These are phyloP conservation scores for Oconnorella tubifera DNA, from an alignment of 2,888 invertebrate species.

Conservation along the genomic window DNA sequence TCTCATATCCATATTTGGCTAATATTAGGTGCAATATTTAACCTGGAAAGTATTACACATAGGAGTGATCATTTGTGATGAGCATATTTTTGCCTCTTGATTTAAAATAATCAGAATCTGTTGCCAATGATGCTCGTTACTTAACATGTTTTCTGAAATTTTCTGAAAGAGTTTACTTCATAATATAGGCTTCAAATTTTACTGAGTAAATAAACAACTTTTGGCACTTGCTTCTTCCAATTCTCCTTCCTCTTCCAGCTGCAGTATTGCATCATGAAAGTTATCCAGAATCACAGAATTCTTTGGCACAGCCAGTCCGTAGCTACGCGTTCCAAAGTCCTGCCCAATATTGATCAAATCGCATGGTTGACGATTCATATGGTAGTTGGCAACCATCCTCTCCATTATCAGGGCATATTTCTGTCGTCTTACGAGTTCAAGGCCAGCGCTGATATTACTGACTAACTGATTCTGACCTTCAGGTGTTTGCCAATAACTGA, in stretches of 20 bases:
- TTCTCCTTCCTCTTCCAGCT: slow-evolving; percentile 12
- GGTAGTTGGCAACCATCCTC: slow-evolving; percentile 2
- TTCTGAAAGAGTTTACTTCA: too few relatives aligned
- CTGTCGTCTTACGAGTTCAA: background rate
- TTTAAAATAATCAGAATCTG: too few relatives aligned
- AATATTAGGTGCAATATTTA: too few relatives aligned
- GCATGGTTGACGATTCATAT: slow-evolving; percentile 13
- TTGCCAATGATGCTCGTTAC: too few relatives aligned
- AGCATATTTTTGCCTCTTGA: too few relatives aligned
- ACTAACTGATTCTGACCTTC: background rate
- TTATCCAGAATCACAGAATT: slow-evolving; percentile 6
- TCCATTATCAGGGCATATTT: slow-evolving; percentile 13
- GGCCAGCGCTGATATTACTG: slow-evolving; percentile 4
- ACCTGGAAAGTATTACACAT: too few relatives aligned
- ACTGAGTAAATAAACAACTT: too few relatives aligned
- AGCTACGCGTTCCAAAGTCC: slow-evolving; percentile 14
- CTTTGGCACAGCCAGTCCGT: slow-evolving; percentile 16
- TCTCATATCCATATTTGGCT: too few relatives aligned
- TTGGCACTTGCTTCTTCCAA: slow-evolving; percentile 2
- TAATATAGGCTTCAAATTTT: too few relatives aligned
- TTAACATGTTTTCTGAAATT: too few relatives aligned
- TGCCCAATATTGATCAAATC: slow-evolving; percentile 7
- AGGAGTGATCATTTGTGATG: too few relatives aligned
- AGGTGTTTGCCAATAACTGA: background rate
- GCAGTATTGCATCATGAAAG: slow-evolving; percentile 6